These are phyloP conservation scores for Tachycineta bicolor DNA, from an alignment of 2,113 vertebrate genomes.

Conservation along the genomic window DNA sequence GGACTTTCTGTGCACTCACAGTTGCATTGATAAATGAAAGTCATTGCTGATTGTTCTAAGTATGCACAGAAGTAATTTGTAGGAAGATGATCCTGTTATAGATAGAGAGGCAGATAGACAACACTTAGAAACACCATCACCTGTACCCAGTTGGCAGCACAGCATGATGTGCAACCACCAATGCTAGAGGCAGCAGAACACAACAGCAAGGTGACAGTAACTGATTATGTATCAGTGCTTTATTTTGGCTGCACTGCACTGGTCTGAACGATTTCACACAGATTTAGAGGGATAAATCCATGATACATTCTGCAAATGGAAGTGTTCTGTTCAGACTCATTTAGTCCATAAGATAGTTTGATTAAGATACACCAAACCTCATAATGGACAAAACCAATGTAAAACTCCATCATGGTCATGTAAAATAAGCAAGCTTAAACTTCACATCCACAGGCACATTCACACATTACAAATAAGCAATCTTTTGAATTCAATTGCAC, in stretches of 20 bases:
- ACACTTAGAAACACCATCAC: background rate
- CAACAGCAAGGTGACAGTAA: accelerated
- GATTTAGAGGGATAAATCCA: background rate
- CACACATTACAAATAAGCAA: background rate
- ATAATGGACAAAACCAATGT: background rate
- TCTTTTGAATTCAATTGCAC: background rate
- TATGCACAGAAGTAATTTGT: background rate
- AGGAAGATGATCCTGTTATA: background rate
- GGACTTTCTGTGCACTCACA: background rate
- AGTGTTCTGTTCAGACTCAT: background rate
- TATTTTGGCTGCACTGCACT: background rate
- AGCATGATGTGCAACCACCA: background rate
- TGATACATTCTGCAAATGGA: background rate
- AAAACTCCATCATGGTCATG: background rate
- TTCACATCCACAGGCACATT: background rate
- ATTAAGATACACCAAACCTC: background rate
- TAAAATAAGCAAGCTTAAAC: background rate
- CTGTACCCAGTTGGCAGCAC: background rate
- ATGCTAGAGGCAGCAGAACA: background rate
- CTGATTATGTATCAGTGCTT: background rate
- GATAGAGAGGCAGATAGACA: background rate
- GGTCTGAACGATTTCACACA: background rate
- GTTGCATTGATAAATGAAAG: background rate
- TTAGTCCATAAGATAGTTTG: background rate
- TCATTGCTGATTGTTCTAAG: background rate